These are phyloP conservation scores for Nipponacmea schrenckii DNA, from an alignment of 2,888 invertebrate genomes.

Conservation along the genomic window DNA sequence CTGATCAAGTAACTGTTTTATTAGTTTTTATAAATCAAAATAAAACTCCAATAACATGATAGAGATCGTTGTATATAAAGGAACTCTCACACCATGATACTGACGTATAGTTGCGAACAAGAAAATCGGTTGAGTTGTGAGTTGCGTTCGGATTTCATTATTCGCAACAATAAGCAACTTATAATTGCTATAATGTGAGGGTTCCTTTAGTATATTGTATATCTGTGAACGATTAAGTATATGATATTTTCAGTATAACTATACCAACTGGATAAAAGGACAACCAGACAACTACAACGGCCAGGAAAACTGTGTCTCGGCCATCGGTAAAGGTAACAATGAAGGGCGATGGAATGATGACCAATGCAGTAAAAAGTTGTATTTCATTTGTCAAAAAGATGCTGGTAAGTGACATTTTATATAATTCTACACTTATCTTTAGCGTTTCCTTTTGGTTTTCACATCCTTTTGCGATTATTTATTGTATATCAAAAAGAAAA, in stretches of 20 bases:
- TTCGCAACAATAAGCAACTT: no score
- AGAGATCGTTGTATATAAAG: neutral
- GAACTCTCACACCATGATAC: no score
- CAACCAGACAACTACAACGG: slow-evolving; percentile 36
- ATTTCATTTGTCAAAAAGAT: slow-evolving; percentile 45
- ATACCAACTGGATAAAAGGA: slow-evolving; percentile 37
- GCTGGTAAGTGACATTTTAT: slow-evolving; percentile 31
- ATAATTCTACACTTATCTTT: no score
- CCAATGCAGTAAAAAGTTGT: slow-evolving; percentile 33
- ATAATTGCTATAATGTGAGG: no score
- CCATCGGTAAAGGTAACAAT: slow-evolving; percentile 18
- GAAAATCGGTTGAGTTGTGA: no score
- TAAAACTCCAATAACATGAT: neutral
- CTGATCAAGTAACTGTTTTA: neutral
- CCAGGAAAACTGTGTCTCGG: slow-evolving; percentile 43
- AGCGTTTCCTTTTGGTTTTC: no score
- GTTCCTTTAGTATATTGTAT: neutral
- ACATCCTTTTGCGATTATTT: no score
- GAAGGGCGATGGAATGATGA: slow-evolving; percentile 45
- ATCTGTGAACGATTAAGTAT: neutral
- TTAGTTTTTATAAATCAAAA: no score
- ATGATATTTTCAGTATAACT: slow-evolving; percentile 20
- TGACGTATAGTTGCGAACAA: no score
- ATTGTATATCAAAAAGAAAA: no score
- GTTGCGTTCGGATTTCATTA: no score